Percentiles rank a stretch among this genome's conserved stretches.
Conservation (phyloP, 2,888 invertebrate genomes). For the Caprella mutica region DNA sequence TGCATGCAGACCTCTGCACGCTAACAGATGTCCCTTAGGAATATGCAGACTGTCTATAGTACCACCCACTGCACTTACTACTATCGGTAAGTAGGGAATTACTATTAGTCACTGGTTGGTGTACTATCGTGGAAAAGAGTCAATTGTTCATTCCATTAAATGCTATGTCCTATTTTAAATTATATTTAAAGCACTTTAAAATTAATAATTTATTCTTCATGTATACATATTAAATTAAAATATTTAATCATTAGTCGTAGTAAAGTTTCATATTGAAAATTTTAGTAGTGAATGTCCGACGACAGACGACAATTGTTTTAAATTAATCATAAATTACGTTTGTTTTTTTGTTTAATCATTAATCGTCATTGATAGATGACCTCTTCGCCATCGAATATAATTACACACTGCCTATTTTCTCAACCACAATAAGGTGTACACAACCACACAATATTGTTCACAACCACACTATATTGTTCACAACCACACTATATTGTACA, state of each 20-base stretch:
- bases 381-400: background rate
- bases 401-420: background rate
- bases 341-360: background rate
- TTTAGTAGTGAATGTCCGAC: background rate
- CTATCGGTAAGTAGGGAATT: constrained; percentile 50
- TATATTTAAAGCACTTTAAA: too few species aligned
- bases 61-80: constrained; percentile 84
- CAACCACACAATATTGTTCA: too few species aligned
- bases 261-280: too few species aligned
- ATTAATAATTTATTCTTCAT: too few species aligned
- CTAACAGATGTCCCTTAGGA: constrained; percentile 71
- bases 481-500: too few species aligned
- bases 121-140: background rate
- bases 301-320: too few species aligned
- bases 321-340: background rate
- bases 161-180: too few species aligned
- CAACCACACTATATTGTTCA: too few species aligned
- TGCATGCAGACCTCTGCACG: constrained; percentile 70
- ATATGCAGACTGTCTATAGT: constrained; percentile 82
- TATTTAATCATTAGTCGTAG: too few species aligned
- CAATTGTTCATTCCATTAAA: too few species aligned
- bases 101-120: background rate
- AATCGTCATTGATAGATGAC: background rate
- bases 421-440: background rate
- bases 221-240: too few species aligned